A percentile compares a stretch with the other conserved stretches of the same genome.
Conservation (phyloP, 1,140 invertebrate genomes). For the Onthophagus taurus region DNA sequence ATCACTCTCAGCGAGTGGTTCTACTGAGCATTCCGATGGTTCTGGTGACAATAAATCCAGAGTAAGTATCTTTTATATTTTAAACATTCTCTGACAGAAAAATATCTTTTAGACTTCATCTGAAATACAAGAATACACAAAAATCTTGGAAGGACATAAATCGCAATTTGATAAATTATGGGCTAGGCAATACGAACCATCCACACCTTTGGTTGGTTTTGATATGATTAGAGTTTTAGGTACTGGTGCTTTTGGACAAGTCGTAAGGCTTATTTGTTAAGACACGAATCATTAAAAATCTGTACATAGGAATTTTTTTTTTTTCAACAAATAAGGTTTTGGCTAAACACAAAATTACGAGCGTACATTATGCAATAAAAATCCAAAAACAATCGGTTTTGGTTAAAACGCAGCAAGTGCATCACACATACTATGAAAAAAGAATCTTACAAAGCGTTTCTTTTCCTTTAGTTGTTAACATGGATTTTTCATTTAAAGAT, state of each 20-base stretch:
- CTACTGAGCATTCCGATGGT: no score
- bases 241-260: slow-evolving; percentile 82
- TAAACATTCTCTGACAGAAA: no score
- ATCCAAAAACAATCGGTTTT: slow-evolving; percentile 80
- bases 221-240: slow-evolving; percentile 51
- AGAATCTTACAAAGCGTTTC: slow-evolving; percentile 54
- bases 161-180: slow-evolving; percentile 23
- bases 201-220: slow-evolving; percentile 19
- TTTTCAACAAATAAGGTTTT: slow-evolving; percentile 45
- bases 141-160: no score
- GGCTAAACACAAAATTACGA: slow-evolving; percentile 66
- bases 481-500: slow-evolving; percentile 80
- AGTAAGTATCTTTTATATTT: no score
- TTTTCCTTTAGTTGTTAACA: slow-evolving; percentile 28
- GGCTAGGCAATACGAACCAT: slow-evolving; percentile 16
- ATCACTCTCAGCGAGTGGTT: no score
- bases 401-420: slow-evolving; percentile 75
- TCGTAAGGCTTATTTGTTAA: slow-evolving; percentile 39
- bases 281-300: slow-evolving; percentile 39
- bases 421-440: slow-evolving; percentile 80
- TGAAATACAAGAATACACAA: not conserved
- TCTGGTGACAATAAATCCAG: no score
- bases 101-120: not conserved
- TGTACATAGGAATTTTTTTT: not conserved
- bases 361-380: slow-evolving; percentile 64